Conservation (phyloP, 2,113 vertebrate species). For the Zosterops japonicus region DNA sequence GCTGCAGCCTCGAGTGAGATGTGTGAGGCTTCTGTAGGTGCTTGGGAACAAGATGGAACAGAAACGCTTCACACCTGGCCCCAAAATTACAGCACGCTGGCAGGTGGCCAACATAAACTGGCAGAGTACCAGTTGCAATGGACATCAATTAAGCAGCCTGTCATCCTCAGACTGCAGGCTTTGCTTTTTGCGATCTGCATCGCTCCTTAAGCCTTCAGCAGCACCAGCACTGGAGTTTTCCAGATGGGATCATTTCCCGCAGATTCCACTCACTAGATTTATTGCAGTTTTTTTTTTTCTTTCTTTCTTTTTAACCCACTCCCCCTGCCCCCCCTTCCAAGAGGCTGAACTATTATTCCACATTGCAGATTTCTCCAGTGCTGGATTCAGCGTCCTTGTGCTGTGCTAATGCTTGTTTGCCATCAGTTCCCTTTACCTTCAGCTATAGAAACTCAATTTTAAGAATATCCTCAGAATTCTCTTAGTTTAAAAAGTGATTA, state of each 20-base stretch:
- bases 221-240: conserved; percentile 73
- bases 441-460: conserved; percentile 26
- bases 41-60: conserved; percentile 81
- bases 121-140: conserved; percentile 81
- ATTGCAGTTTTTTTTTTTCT: conserved; percentile 32
- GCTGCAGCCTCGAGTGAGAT: conserved; percentile 69
- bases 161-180: conserved; percentile 77
- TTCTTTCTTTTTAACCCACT: neutral
- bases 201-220: conserved; percentile 70
- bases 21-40: conserved; percentile 76
- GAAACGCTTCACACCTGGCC: conserved; percentile 84
- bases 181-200: conserved; percentile 56
- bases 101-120: conserved; percentile 78
- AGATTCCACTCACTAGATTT: conserved; percentile 74
- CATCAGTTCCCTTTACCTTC: neutral
- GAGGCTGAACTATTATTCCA: conserved; percentile 67
- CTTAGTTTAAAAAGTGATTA: neutral
- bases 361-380: conserved; percentile 64
- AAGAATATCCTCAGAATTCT: neutral
- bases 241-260: conserved; percentile 78
- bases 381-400: conserved; percentile 44
- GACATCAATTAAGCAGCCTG: conserved; percentile 83
- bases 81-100: conserved; percentile 81
- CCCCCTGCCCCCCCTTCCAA: neutral
- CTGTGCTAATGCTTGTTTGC: conserved; percentile 26